phyloP scores from a whole-genome alignment of 37 sponge, comb jelly and placozoan genomes.

The Cliona cf. orientalis region DNA sequence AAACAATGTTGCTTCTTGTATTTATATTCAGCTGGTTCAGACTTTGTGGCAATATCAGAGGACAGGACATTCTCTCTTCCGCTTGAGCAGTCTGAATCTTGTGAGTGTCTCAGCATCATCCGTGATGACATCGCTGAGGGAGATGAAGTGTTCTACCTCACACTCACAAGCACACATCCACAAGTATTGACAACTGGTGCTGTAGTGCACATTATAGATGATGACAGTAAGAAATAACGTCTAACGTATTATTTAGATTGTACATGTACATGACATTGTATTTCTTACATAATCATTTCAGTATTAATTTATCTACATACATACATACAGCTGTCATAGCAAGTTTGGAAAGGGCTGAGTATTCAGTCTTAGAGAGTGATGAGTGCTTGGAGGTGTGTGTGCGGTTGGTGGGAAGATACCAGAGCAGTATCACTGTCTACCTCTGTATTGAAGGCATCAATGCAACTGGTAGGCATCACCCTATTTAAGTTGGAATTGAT shows the following conservation, averaged over 20 bases:
- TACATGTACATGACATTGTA: neutral
- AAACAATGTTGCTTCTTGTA: too few species aligned
- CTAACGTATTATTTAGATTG: neutral
- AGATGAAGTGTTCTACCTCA: neutral
- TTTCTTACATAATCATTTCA: neutral
- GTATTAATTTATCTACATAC: neutral
- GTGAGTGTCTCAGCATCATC: neutral
- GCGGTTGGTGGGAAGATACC: neutral
- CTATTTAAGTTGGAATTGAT: too few species aligned
- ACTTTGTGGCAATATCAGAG: too few species aligned
- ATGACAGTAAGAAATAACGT: neutral
- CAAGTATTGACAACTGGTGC: neutral
- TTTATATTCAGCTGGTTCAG: too few species aligned
- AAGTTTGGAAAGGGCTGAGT: neutral
- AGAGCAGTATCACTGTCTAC: neutral
- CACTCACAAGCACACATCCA: neutral
- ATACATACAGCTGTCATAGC: neutral
- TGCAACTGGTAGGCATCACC: neutral
- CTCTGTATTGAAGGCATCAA: neutral
- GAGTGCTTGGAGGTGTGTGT: neutral
- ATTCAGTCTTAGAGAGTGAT: neutral
- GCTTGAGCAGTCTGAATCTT: too few species aligned
- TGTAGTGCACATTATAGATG: neutral
- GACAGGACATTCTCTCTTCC: too few species aligned
- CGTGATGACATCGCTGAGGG: slow-evolving; percentile 1